Conservation (phyloP, 23 tunicate species). For the Diplosoma virens region DNA sequence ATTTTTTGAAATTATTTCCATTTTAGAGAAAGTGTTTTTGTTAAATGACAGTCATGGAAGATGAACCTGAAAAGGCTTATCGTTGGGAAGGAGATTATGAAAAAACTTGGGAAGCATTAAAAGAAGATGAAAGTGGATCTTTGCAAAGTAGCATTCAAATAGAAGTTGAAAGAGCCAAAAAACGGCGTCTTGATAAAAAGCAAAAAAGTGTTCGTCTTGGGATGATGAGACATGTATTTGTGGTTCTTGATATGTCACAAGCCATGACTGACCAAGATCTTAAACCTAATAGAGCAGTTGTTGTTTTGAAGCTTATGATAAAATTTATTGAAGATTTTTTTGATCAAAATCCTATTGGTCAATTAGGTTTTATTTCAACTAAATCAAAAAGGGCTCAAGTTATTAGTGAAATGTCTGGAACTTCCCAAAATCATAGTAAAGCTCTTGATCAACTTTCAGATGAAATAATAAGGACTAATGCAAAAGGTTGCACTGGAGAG, state of each 20-base stretch:
- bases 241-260: constrained; percentile 77
- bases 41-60: too few relatives aligned
- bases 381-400: constrained; percentile 62
- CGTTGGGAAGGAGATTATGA: constrained; percentile 98
- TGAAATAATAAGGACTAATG: constrained; percentile 59
- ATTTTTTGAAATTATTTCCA: too few relatives aligned
- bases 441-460: constrained; percentile 35
- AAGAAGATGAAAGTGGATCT: constrained; percentile 96
- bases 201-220: constrained; percentile 71
- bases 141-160: constrained; percentile 56
- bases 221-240: constrained; percentile 85
- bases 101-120: constrained; percentile 95
- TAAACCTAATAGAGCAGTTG: constrained; percentile 85
- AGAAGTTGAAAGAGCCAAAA: constrained; percentile 63
- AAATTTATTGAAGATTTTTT: constrained; percentile 77
- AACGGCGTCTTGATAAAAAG: constrained; percentile 51
- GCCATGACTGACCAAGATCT: constrained; percentile 88
- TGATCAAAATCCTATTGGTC: constrained; percentile 91
- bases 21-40: too few relatives aligned
- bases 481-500: constrained; percentile 65
- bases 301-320: constrained; percentile 45
- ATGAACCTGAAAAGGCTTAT: constrained; percentile 73
- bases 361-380: constrained; percentile 65
- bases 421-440: constrained; percentile 59
- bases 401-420: constrained; percentile 74